Evolutionary conservation across 1,140 invertebrate genomes (phyloP).

Genomic region (Magallana ariakensis): DNA sequence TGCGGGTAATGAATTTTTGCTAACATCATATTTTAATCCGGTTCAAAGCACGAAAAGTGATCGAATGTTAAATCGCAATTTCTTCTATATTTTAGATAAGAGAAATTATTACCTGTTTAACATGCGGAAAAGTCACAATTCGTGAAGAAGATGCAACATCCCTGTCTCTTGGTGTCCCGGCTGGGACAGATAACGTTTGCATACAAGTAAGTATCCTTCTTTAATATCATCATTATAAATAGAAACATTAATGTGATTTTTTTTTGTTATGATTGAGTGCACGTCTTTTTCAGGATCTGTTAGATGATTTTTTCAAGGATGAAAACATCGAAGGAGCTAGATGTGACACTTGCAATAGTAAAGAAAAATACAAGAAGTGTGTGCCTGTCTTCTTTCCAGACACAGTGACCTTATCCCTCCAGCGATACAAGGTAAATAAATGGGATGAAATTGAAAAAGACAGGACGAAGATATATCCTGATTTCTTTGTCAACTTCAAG

Average conservation of each 20-base stretch:
- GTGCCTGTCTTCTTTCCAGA: background rate
- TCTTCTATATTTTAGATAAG: background rate
- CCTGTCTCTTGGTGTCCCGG: background rate
- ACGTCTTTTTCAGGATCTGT: background rate
- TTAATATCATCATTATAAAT: background rate
- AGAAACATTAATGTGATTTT: background rate
- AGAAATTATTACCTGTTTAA: background rate
- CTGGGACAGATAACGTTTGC: background rate
- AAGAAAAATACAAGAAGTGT: background rate
- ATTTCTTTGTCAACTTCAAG: background rate
- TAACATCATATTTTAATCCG: background rate
- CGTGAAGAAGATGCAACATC: slow-evolving; percentile 7
- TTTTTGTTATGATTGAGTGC: background rate
- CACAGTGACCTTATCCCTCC: background rate
- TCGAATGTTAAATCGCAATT: background rate
- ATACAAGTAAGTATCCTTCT: background rate
- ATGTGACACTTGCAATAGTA: background rate
- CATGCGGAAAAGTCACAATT: background rate
- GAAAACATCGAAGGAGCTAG: background rate
- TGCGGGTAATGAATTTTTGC: background rate
- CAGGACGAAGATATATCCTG: background rate
- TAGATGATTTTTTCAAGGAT: slow-evolving; percentile 8
- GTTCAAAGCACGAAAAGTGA: background rate
- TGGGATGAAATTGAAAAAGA: background rate
- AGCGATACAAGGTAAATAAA: background rate